These are phyloP conservation scores for Leucoma salicis DNA, from an alignment of 2,888 invertebrate genomes.

Conservation along the genomic window DNA sequence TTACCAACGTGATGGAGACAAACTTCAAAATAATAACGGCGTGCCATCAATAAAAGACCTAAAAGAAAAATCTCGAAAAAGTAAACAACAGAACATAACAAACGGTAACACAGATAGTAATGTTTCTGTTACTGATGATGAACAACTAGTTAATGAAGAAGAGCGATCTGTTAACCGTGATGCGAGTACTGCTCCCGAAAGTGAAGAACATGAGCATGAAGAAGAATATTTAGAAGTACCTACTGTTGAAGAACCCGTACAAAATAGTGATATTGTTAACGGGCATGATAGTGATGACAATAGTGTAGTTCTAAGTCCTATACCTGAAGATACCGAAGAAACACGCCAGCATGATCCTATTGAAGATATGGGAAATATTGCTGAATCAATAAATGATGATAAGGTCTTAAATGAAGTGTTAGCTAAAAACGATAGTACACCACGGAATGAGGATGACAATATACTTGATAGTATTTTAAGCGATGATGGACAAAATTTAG, in stretches of 20 bases:
- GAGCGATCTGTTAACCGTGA: constrained; percentile 8
- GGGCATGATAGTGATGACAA: constrained; percentile 16
- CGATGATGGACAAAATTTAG: constrained; percentile 37
- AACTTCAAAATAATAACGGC: constrained; percentile 16
- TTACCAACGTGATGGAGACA: constrained; percentile 24
- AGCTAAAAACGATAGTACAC: constrained; percentile 25
- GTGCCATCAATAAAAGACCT: constrained; percentile 21
- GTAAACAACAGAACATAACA: constrained; percentile 10
- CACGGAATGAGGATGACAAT: constrained; percentile 44
- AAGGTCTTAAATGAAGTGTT: constrained; percentile 30
- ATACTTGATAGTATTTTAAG: constrained; percentile 45
- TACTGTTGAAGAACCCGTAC: constrained; percentile 10
- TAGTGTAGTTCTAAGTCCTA: constrained; percentile 11
- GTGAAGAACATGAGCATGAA: constrained; percentile 15
- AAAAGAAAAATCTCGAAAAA: constrained; percentile 18
- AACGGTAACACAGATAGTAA: constrained; percentile 8
- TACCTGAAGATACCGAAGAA: constrained; percentile 13
- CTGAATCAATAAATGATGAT: constrained; percentile 31
- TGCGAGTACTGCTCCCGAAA: constrained; percentile 5
- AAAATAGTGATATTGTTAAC: constrained; percentile 1
- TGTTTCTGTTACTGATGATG: constrained; percentile 12
- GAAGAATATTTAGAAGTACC: constrained; percentile 5
- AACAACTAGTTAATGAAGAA: constrained; percentile 12
- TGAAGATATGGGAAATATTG: constrained; percentile 14
- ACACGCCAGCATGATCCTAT: neutral